Conservation (phyloP, 2,888 invertebrate species). For the Oasisia sp. region DNA sequence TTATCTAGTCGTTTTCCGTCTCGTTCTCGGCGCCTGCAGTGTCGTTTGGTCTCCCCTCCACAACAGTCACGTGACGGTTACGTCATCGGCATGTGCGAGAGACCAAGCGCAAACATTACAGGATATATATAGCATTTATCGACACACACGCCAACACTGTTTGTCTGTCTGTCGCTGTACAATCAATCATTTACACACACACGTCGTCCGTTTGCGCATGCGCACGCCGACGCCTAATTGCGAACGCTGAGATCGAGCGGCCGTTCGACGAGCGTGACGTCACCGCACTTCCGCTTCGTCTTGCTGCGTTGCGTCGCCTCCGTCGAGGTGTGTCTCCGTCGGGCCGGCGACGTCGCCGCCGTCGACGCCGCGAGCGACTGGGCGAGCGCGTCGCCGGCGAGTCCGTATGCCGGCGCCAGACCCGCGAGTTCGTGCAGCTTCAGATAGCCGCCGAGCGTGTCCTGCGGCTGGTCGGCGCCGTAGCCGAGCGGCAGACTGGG, state of each 20-base stretch:
- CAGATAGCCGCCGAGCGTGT: background rate
- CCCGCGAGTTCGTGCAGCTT: background rate
- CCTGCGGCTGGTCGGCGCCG: background rate
- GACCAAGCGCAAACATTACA: background rate
- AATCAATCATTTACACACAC: background rate
- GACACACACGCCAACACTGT: background rate
- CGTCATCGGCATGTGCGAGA: background rate
- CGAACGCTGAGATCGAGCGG: constrained; percentile 6
- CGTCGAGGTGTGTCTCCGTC: background rate
- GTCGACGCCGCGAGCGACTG: constrained; percentile 8
- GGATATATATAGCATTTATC: background rate
- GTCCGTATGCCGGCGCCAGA: background rate
- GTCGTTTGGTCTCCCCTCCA: background rate
- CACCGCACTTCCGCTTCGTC: constrained; percentile 2
- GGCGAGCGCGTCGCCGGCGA: background rate
- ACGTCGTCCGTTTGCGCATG: background rate
- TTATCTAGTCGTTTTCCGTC: background rate
- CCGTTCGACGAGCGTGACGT: background rate
- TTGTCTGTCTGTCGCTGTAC: background rate
- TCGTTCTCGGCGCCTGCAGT: background rate
- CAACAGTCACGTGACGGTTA: background rate
- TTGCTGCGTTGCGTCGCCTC: background rate
- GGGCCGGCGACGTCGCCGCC: background rate
- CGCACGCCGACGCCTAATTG: constrained; percentile 2
- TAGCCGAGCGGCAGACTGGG: background rate